Percentiles rank a stretch among this genome's conserved stretches.
phyloP scores from a whole-genome alignment of 2,888 invertebrate genomes.

The Campoplex nolae region DNA sequence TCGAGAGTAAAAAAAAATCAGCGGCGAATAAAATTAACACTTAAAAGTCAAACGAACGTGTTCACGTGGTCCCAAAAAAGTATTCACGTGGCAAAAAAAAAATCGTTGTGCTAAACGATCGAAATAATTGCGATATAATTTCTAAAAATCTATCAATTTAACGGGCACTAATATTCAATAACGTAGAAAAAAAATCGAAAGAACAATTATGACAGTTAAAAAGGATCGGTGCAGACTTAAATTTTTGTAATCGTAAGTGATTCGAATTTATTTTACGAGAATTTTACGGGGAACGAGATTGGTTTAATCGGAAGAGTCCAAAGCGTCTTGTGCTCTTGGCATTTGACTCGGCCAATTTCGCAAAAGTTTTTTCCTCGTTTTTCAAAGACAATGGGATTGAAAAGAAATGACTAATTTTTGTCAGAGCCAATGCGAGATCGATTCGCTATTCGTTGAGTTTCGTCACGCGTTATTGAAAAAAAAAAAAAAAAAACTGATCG shows the following conservation, averaged over 20 bases:
- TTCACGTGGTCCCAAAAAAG: constrained; percentile 15
- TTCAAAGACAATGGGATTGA: too few relatives aligned
- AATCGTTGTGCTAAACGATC: not conserved
- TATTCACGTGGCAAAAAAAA: constrained; percentile 4
- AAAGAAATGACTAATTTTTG: too few relatives aligned
- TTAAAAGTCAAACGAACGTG: not conserved
- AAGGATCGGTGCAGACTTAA: not conserved
- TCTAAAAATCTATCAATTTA: not conserved
- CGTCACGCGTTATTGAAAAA: too few relatives aligned
- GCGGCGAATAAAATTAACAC: not conserved
- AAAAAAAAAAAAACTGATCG: too few relatives aligned
- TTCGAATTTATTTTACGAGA: not conserved
- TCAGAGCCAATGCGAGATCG: too few relatives aligned
- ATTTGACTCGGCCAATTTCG: not conserved
- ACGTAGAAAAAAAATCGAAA: not conserved
- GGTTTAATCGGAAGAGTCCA: not conserved
- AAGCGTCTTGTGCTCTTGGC: not conserved
- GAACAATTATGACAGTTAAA: not conserved
- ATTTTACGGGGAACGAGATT: not conserved
- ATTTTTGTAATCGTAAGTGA: not conserved
- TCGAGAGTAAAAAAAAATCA: not conserved
- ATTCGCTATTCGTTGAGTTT: too few relatives aligned
- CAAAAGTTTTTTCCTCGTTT: not conserved
- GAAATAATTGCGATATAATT: too few relatives aligned
- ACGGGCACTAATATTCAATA: not conserved